Percentiles rank a stretch among this genome's conserved stretches.
These are phyloP conservation scores for Morphnarchus princeps DNA, from an alignment of 2,113 vertebrate genomes.

Conservation along the genomic window DNA sequence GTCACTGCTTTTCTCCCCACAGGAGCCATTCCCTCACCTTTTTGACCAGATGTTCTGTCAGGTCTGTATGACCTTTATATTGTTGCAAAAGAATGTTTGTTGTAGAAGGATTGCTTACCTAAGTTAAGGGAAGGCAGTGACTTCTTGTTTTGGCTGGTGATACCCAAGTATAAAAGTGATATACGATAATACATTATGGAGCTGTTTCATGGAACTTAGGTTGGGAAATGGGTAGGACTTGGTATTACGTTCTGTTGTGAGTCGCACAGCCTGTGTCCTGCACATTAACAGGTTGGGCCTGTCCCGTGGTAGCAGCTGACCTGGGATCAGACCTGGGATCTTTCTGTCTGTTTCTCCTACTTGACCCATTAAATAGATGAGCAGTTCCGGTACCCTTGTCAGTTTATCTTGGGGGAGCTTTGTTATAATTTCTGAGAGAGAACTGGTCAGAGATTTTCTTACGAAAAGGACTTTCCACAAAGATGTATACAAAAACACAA, in stretches of 20 bases:
- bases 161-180: not conserved
- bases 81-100: not conserved
- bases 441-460: not conserved
- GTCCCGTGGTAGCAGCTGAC: not conserved
- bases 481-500: not conserved
- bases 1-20: not conserved
- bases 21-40: constrained; percentile 93
- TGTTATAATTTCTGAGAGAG: not conserved
- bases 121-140: not conserved
- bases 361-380: not conserved
- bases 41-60: constrained; percentile 92
- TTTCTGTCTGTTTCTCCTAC: not conserved
- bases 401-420: not conserved
- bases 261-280: not conserved
- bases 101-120: not conserved
- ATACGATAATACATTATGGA: not conserved
- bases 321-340: not conserved
- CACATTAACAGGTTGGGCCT: not conserved
- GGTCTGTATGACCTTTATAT: not conserved
- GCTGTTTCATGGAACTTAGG: not conserved
- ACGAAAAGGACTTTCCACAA: not conserved
- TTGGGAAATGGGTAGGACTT: not conserved
- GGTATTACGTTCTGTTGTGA: not conserved
- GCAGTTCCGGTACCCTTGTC: not conserved
- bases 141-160: not conserved